phyloP scores from a whole-genome alignment of 2,888 invertebrate species.

The Alsophila aescularia region DNA sequence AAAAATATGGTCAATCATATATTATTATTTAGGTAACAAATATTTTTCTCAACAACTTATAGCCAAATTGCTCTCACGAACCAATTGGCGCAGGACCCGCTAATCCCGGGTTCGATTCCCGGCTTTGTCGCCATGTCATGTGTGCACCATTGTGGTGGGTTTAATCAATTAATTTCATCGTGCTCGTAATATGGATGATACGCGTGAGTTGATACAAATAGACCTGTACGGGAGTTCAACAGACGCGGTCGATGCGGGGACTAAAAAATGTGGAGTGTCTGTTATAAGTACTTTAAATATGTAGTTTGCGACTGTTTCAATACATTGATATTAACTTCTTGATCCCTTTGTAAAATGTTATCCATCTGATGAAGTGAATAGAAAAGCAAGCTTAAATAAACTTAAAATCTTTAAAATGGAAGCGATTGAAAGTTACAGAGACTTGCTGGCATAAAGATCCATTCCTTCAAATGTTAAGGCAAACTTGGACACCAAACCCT shows the following conservation, averaged over 20 bases:
- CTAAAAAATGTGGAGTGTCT: neutral
- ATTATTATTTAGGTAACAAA: neutral
- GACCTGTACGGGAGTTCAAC: conserved; percentile 13
- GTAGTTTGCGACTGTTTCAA: too few relatives aligned
- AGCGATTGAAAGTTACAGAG: too few relatives aligned
- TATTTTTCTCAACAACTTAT: conserved; percentile 9
- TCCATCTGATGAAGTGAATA: too few relatives aligned
- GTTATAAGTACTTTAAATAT: too few relatives aligned
- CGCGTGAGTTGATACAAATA: conserved; percentile 42
- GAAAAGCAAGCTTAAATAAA: too few relatives aligned
- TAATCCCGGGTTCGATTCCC: conserved; percentile 39
- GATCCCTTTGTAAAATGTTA: too few relatives aligned
- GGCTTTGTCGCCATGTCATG: conserved; percentile 33
- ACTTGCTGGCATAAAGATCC: too few relatives aligned
- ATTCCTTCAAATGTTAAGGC: too few relatives aligned
- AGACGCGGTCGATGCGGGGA: neutral
- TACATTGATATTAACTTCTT: too few relatives aligned
- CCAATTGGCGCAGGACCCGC: conserved; percentile 17
- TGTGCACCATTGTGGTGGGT: conserved; percentile 45
- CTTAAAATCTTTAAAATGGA: too few relatives aligned
- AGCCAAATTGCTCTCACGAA: conserved; percentile 9
- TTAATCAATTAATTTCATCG: conserved; percentile 48
- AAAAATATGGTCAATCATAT: too few relatives aligned
- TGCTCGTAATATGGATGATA: conserved; percentile 54
- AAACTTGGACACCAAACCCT: too few relatives aligned